Base-by-base conservation (phyloP, 1,140 invertebrate genomes). In the Drosophila mayri region DNA sequence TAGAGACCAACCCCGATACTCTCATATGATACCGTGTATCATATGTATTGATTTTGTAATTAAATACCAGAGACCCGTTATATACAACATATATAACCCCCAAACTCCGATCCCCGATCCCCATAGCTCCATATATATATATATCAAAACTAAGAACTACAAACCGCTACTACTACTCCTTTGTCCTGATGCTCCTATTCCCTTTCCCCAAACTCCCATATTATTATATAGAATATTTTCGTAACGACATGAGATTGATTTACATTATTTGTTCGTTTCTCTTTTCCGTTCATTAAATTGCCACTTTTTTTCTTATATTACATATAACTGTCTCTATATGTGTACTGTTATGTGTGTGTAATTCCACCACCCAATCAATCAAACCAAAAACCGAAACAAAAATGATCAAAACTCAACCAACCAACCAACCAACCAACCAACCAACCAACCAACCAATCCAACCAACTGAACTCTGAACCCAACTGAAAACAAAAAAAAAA, bases 261-360 rank as follows among this genome's bases (percentile, higher is more conserved):
- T 87, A 80, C 65, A 46, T 87, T 80, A 70, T 90, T 88, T 80
- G 68, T 87, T 87, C 65, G 71, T 87, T 87, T 88, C 80, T 79
- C 79, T 87, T 79, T 79, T 87, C 74, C 85, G 68, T 90, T 87
- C 63, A 84, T 71, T 74, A 60, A 64, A 88, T 87, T 84, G 62
- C 14, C 70, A 73, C 55, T 61, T 84, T 80, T 63, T 79, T 71
- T 65, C 76, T 86, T 87, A 55, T 79, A 55, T 52, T 52, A 83
- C 84, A 87, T 83, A 83, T 83, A 87, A 88, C 84, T 87, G 84
- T 87, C 79, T 87, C 79, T 79, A 82, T 82, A 70, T 82, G 66
- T 86, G 83, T 86, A 86, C 82, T 68, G 70, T 86, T 86, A 86
- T 86, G 75, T 86, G 83, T 86, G 83, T 87, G 78, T 86, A 22